phyloP scores from a whole-genome alignment of 2,888 invertebrate genomes.

The Malthinus seriepunctatus region DNA sequence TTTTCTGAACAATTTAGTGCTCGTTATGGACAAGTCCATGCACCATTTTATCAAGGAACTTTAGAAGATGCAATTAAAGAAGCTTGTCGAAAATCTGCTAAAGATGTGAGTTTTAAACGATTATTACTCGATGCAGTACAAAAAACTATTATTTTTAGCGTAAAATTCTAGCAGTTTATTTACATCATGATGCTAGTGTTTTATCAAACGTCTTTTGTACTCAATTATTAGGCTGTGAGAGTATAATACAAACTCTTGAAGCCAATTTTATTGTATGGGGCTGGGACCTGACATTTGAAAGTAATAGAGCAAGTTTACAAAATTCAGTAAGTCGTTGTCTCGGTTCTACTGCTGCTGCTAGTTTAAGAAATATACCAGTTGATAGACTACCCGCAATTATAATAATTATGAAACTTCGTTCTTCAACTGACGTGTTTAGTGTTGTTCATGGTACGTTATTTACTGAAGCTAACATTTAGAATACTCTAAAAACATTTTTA shows the following conservation, averaged over 20 bases:
- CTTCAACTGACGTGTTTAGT: constrained; percentile 87
- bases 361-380: constrained; percentile 81
- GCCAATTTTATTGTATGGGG: constrained; percentile 94
- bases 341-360: constrained; percentile 81
- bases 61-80: constrained; percentile 90
- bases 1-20: constrained; percentile 85
- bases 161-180: constrained; percentile 90
- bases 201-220: constrained; percentile 97
- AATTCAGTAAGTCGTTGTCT: constrained; percentile 75
- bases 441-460: constrained; percentile 77
- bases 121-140: background rate
- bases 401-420: constrained; percentile 85
- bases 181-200: constrained; percentile 95
- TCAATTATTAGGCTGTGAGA: constrained; percentile 88
- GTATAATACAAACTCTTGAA: constrained; percentile 85
- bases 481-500: constrained; percentile 39
- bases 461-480: too few relatives aligned
- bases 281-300: constrained; percentile 93
- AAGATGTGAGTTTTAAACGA: constrained; percentile 67
- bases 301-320: constrained; percentile 81
- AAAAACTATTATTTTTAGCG: constrained; percentile 63
- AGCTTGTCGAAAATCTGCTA: constrained; percentile 86
- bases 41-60: constrained; percentile 89
- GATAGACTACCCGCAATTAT: constrained; percentile 88
- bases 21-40: constrained; percentile 85